A percentile compares a stretch with the other conserved stretches of the same genome.
These are phyloP conservation scores for Pseudolaguvia tuberculata DNA, from an alignment of 2,113 vertebrate genomes.

Conservation along the genomic window DNA sequence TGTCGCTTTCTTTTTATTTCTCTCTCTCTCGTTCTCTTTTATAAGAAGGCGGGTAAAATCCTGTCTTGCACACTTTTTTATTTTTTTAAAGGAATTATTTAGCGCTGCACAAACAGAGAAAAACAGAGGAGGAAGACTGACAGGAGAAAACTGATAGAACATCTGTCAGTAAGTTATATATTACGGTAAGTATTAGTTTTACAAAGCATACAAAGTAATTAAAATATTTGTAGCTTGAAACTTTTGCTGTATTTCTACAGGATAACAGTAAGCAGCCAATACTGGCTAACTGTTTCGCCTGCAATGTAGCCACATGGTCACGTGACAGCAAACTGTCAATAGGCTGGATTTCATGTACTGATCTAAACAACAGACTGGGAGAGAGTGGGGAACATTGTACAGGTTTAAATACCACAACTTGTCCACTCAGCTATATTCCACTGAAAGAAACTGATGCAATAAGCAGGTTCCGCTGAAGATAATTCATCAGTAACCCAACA, in stretches of 20 bases:
- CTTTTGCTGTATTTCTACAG: too few species aligned
- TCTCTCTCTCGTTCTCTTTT: not conserved
- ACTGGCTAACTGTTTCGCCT: too few species aligned
- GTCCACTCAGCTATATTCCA: too few species aligned
- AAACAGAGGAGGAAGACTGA: too few species aligned
- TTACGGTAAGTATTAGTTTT: too few species aligned
- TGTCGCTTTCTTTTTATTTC: not conserved
- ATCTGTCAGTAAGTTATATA: too few species aligned
- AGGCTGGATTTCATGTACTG: slow-evolving; percentile 7
- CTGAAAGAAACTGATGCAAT: not conserved
- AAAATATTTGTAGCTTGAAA: too few species aligned
- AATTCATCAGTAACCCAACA: slow-evolving; percentile 12
- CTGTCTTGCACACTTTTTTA: slow-evolving; percentile 37
- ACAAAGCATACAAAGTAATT: too few species aligned
- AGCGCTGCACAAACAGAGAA: not conserved
- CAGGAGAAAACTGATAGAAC: too few species aligned
- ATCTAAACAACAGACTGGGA: slow-evolving; percentile 14
- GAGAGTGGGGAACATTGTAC: not conserved
- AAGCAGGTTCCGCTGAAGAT: not conserved
- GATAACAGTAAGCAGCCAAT: too few species aligned
- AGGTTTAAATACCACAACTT: not conserved
- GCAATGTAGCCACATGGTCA: too few species aligned
- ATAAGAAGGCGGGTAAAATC: slow-evolving; percentile 28
- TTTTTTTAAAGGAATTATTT: slow-evolving; percentile 36
- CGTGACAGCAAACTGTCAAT: not conserved